Percentiles rank a stretch among this genome's conserved stretches.
Evolutionary conservation across 2,888 invertebrate species (phyloP).

Genomic region (Ectropis crepuscularia): DNA sequence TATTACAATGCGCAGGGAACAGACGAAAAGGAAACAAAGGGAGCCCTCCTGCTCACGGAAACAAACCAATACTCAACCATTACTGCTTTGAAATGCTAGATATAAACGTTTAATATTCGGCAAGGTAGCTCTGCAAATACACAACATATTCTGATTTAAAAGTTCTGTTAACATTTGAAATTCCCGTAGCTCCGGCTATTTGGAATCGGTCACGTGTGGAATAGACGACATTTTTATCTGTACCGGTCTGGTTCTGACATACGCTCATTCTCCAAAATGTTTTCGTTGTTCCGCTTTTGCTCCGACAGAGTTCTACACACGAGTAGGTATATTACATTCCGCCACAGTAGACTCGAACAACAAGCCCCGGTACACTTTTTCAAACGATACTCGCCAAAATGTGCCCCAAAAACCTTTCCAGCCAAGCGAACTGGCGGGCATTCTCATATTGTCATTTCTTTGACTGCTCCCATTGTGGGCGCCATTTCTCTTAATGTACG

Average conservation of each 20-base stretch:
- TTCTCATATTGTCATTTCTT: constrained; percentile 52
- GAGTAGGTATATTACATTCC: constrained; percentile 46
- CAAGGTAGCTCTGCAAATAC: constrained; percentile 14
- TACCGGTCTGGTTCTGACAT: constrained; percentile 59
- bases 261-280: constrained; percentile 65
- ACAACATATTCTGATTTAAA: constrained; percentile 25
- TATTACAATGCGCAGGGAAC: constrained; percentile 23
- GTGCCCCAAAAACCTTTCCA: constrained; percentile 51
- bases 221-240: constrained; percentile 61
- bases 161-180: constrained; percentile 51
- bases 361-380: constrained; percentile 53
- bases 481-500: constrained; percentile 47
- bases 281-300: constrained; percentile 57
- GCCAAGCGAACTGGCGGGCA: constrained; percentile 43
- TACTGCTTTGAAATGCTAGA: constrained; percentile 15
- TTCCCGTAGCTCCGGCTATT: constrained; percentile 47
- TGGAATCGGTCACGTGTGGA: constrained; percentile 49
- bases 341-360: constrained; percentile 41
- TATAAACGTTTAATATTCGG: constrained; percentile 2
- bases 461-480: constrained; percentile 46
- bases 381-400: constrained; percentile 43
- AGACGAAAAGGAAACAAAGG: constrained; percentile 28
- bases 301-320: constrained; percentile 40
- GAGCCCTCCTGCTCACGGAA: constrained; percentile 22
- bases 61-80: constrained; percentile 27